These are phyloP conservation scores for Clanis bilineata DNA, from an alignment of 2,888 invertebrate species.

Conservation along the genomic window DNA sequence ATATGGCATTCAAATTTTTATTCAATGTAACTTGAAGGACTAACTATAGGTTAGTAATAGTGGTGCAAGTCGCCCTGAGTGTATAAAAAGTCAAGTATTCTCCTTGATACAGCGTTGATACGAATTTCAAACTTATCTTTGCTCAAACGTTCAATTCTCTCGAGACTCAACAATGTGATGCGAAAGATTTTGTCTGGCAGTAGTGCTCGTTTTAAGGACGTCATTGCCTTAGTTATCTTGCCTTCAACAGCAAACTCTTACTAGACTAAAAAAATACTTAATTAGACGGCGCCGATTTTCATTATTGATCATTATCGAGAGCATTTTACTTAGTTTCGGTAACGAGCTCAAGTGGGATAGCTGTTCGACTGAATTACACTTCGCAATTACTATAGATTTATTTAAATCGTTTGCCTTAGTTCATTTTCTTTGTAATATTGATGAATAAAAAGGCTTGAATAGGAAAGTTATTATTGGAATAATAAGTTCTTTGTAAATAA, in stretches of 20 bases:
- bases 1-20: too few relatives aligned
- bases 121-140: background rate
- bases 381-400: background rate
- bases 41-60: too few relatives aligned
- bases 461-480: too few relatives aligned
- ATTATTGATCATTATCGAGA: background rate
- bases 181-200: background rate
- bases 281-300: background rate
- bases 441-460: too few relatives aligned
- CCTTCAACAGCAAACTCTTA: background rate
- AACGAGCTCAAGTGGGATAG: background rate
- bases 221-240: background rate
- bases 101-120: background rate
- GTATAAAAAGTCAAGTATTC: background rate
- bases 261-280: background rate
- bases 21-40: too few relatives aligned
- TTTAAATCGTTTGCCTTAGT: background rate
- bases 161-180: conserved; percentile 2
- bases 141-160: background rate
- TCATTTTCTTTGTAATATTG: too few relatives aligned
- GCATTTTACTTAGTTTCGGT: background rate
- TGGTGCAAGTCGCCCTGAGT: too few relatives aligned
- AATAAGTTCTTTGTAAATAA: too few relatives aligned
- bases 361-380: background rate
- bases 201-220: background rate